Base-by-base conservation (phyloP, 2,797 vertebrate species). In the Cheirogaleus major region DNA sequence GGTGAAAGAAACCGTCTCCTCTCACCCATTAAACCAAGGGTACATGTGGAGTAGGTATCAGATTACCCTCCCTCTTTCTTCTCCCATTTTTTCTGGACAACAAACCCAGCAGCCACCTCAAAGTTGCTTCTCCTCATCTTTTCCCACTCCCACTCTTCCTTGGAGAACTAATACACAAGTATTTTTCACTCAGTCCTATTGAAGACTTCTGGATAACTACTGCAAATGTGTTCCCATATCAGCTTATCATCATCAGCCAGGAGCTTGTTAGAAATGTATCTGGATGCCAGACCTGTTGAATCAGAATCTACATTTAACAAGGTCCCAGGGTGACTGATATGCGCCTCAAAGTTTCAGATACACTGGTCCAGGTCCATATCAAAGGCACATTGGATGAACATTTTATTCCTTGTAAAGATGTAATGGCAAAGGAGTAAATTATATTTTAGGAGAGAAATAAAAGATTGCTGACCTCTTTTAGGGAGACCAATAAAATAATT, bases 221-320 rank as follows among this genome's bases (percentile, higher is more conserved):
- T 63, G 20, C 50, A 52, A 45, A 1, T 2, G 3, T 17, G 43
- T 63, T 90, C 9, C 52, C 18, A 22, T 69, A 23, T 73, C 17
- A 69, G 75, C 59, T 38, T 80, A 61, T 8, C 5, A 45, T 14
- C 23, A 87, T 81, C 57, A 93, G 23, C 52, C 18, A 22, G 70
- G 52, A 96, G 59, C 45, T 93, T 89, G 41, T 93, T 89, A 84
- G 87, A 90, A 38, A 61, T 67, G 17, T 25, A 55, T 65, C 41
- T 48, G 32, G 50, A 76, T 14, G 67, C 5, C 11, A 91, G 75
- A 73, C 2, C 41, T 86, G 83, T 0, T 61, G 45, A 95, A 63
- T 95, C 43, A 73, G 85, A 91, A 79, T 89, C 63, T 65, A 67
- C 11, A 72, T 61, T 80, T 97, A 89, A 92, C 63, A 94, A 93